Conservation (phyloP, 1,140 invertebrate genomes). For the Teleogryllus occipitalis region DNA sequence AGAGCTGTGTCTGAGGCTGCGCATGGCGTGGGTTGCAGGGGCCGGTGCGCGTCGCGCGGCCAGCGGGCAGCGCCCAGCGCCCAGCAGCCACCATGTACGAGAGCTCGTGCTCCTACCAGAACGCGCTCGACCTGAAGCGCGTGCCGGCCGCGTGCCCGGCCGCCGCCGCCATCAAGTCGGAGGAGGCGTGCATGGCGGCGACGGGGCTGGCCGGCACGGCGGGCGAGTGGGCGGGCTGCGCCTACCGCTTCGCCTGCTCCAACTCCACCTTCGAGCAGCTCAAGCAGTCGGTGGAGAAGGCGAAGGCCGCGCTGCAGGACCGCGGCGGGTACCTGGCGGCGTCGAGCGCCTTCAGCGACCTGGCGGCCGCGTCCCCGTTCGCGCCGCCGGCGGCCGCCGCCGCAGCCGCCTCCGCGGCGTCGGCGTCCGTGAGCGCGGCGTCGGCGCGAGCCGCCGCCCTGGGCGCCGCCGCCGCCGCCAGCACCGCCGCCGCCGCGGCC, state of each 20-base stretch:
- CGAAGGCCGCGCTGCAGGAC: constrained; percentile 67
- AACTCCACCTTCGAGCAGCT: constrained; percentile 77
- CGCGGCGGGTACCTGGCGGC: constrained; percentile 35
- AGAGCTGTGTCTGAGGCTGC: neutral
- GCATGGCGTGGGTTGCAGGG: neutral
- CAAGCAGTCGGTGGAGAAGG: constrained; percentile 80
- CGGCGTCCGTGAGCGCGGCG: neutral
- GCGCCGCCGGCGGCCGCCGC: constrained; percentile 11
- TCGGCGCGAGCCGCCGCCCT: neutral
- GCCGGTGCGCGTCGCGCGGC: too few relatives aligned
- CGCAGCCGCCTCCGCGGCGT: neutral
- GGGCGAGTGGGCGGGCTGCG: constrained; percentile 53
- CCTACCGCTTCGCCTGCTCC: constrained; percentile 57
- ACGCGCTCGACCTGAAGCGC: constrained; percentile 73
- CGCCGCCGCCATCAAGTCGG: constrained; percentile 38
- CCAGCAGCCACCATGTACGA: too few relatives aligned
- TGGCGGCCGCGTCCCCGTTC: constrained; percentile 35
- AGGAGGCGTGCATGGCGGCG: constrained; percentile 43
- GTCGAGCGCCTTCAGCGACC: constrained; percentile 32
- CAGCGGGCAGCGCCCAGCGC: neutral
- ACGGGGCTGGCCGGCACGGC: constrained; percentile 32
- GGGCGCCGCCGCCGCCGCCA: neutral
- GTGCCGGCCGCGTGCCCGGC: constrained; percentile 37
- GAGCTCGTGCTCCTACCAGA: constrained; percentile 80
- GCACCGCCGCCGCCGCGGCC: neutral